Percentiles rank a stretch among this genome's conserved stretches.
Evolutionary conservation across 1,140 invertebrate genomes (phyloP).

Genomic region (Fopius arisanus): DNA sequence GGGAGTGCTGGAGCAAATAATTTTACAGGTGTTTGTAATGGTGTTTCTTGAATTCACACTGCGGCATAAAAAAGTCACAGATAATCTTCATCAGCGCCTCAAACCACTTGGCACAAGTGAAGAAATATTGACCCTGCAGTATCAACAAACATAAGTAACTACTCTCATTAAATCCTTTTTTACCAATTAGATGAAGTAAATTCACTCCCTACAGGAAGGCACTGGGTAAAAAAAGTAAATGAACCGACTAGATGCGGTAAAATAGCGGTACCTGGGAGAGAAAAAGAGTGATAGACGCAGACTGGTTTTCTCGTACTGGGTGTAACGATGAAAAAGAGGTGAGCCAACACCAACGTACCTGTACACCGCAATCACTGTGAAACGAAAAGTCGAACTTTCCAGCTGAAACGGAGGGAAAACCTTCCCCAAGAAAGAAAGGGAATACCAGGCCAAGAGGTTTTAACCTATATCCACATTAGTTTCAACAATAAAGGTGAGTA

Average conservation of each 20-base stretch:
- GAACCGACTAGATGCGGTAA: background rate
- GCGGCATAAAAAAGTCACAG: background rate
- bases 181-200: background rate
- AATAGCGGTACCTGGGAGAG: background rate
- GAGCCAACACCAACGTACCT: background rate
- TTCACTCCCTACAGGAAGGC: background rate
- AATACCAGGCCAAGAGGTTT: background rate
- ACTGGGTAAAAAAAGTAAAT: background rate
- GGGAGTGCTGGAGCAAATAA: too few species aligned
- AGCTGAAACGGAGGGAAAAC: background rate
- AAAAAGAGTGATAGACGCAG: background rate
- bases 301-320: background rate
- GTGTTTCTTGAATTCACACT: too few species aligned
- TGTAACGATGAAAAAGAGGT: background rate
- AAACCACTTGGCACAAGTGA: background rate
- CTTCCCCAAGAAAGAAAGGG: background rate
- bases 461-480: background rate
- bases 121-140: background rate
- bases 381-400: background rate
- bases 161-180: background rate
- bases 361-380: background rate
- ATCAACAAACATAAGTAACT: conserved; percentile 1
- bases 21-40: too few species aligned
- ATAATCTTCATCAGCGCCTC: background rate
- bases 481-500: background rate